Conservation (phyloP, 2,888 invertebrate species). For the Drosophila rubida region DNA sequence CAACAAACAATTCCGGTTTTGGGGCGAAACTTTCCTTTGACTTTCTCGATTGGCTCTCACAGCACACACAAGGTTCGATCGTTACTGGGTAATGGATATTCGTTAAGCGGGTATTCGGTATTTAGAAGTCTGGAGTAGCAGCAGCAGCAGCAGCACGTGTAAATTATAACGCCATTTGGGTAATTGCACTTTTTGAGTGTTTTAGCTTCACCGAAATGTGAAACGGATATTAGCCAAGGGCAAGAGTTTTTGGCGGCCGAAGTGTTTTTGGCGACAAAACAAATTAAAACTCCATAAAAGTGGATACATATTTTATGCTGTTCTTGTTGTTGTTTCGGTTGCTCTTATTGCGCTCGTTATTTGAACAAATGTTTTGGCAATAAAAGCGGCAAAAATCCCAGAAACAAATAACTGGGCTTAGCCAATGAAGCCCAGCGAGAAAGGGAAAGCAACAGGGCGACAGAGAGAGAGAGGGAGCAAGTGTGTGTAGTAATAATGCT, state of each 20-base stretch:
- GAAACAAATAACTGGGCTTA: conserved; percentile 39
- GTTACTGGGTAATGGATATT: conserved; percentile 2
- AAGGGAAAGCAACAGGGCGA: not conserved
- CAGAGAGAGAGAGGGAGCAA: conserved; percentile 1
- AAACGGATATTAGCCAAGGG: conserved; percentile 62
- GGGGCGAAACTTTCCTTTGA: conserved; percentile 30
- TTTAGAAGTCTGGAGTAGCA: not conserved
- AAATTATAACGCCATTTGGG: conserved; percentile 75
- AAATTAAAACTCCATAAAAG: conserved; percentile 79
- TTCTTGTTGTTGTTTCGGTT: conserved; percentile 33
- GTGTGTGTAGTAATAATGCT: conserved; percentile 60
- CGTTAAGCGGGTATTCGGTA: not conserved
- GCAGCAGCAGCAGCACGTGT: conserved; percentile 45
- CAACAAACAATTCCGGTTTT: not conserved
- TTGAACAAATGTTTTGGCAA: conserved; percentile 73
- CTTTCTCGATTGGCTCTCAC: conserved; percentile 3
- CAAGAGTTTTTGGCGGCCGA: conserved; percentile 18
- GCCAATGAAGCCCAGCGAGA: conserved; percentile 5
- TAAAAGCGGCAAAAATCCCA: conserved; percentile 50
- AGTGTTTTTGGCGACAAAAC: conserved; percentile 71
- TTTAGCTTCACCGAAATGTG: conserved; percentile 54
- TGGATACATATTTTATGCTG: conserved; percentile 69
- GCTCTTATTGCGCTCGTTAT: conserved; percentile 56
- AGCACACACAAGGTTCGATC: not conserved
- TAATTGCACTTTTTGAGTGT: conserved; percentile 76